Conservation (phyloP, 2,797 vertebrate species). For the Diceros bicornis region DNA sequence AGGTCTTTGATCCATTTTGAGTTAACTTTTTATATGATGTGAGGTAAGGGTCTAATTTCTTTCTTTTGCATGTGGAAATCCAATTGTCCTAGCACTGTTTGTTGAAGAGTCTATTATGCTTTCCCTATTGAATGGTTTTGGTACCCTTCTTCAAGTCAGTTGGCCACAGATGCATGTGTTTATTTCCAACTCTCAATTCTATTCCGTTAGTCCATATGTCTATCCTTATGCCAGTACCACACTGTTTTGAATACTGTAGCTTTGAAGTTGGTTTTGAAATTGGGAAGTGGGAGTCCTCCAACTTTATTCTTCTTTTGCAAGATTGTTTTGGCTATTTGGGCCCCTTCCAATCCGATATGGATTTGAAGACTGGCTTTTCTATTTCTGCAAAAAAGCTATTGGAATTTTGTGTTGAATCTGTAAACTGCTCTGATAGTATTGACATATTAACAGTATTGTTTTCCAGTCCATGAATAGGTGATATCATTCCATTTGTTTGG, state of each 20-base stretch:
- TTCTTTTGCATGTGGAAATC: background rate
- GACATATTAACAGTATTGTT: background rate
- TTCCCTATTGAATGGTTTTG: background rate
- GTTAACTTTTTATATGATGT: background rate
- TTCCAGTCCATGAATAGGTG: background rate
- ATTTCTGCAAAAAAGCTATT: constrained; percentile 3
- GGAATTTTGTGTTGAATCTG: background rate
- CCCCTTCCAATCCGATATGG: background rate
- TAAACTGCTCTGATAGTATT: background rate
- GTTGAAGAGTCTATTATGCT: background rate
- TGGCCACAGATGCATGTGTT: background rate
- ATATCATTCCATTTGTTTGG: background rate
- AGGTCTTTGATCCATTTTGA: constrained; percentile 7
- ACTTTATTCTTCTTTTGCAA: background rate
- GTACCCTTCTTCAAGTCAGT: background rate
- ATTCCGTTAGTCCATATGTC: background rate
- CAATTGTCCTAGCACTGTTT: background rate
- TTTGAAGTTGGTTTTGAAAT: background rate
- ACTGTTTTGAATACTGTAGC: background rate
- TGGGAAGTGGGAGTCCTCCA: background rate
- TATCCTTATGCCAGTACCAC: background rate
- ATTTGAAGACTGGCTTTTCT: background rate
- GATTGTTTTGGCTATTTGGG: background rate
- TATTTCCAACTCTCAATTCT: background rate
- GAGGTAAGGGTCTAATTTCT: background rate